Evolutionary conservation across 2,888 invertebrate genomes (phyloP), one percentile per base, ranked within the genome.

Genomic region (Drosophila anomalipes): DNA sequence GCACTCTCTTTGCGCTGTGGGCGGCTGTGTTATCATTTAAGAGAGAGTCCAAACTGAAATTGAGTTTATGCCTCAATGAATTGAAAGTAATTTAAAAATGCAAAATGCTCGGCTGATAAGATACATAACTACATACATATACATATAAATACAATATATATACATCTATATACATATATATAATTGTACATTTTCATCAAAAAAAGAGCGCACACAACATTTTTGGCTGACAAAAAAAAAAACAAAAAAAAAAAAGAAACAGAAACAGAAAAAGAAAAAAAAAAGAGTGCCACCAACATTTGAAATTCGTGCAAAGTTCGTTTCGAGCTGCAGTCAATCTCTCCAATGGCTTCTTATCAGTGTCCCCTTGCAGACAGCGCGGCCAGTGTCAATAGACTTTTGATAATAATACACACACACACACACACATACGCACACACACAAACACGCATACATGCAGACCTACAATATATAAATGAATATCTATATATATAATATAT

Each of bases 321-420:
- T 74, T 41, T 44, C 66, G 69, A 61, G 81, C 77, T 65, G 77
- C 70, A 60, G 33, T 35, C 70, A 60, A 70, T 70, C 47, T 70
- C 54, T 54, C 44, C 54, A 56, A 57, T 66, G 58, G 66, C 81
- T 86, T 84, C 84, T 57, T 90, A 90, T 90, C 85, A 90, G 79
- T 61, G 52, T 62, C 61, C 53, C 53, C 64, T 77, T 76, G 82
- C 82, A 88, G 88, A 88, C 88, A 82, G 89, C 77, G 79, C 79
- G 83, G 75, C 77, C 79, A 79, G 77, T 83, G 90, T 86, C 90
- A 82, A 87, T 81, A 82, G 78, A 87, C 86, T 80, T 80, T 80
- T 77, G 69, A 81, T 80, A 74, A 80, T 70, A 28, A 39, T 14
- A 47, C 41, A 59, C 12, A n/a, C 7, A 54, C 12, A n/a, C 7